Percentiles rank a stretch among this genome's conserved stretches.
Conservation (phyloP, 2,113 vertebrate genomes). For the Acrocephalus arundinaceus region DNA sequence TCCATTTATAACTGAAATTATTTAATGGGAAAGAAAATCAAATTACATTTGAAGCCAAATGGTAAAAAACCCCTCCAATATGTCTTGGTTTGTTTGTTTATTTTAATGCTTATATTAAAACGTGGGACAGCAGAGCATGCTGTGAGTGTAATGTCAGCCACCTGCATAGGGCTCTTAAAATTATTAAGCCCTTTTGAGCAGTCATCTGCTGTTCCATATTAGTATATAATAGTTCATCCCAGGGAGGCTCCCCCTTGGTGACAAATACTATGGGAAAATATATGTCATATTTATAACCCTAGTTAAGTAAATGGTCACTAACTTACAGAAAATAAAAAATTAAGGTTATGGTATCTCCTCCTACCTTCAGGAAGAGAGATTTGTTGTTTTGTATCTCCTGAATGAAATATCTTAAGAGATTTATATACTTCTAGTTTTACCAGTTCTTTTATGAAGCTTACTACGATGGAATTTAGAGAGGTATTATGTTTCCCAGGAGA, state of each 20-base stretch:
- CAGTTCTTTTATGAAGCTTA: neutral
- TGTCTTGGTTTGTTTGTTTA: neutral
- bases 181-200: neutral
- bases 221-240: neutral
- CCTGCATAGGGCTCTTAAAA: neutral
- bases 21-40: constrained; percentile 31
- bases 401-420: neutral
- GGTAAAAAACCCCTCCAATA: neutral
- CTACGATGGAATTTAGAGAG: neutral
- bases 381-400: neutral
- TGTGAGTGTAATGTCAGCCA: accelerated
- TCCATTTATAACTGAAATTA: constrained; percentile 90
- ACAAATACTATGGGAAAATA: neutral
- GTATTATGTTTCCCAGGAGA: neutral
- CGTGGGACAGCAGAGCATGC: neutral
- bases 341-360: neutral
- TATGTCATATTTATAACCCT: neutral
- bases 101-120: neutral
- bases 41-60: neutral
- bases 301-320: neutral
- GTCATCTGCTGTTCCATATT: neutral
- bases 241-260: neutral
- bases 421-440: neutral
- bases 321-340: neutral
- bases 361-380: neutral